Evolutionary conservation across 1,140 invertebrate species (phyloP).

Genomic region (Antheraea pernyi): DNA sequence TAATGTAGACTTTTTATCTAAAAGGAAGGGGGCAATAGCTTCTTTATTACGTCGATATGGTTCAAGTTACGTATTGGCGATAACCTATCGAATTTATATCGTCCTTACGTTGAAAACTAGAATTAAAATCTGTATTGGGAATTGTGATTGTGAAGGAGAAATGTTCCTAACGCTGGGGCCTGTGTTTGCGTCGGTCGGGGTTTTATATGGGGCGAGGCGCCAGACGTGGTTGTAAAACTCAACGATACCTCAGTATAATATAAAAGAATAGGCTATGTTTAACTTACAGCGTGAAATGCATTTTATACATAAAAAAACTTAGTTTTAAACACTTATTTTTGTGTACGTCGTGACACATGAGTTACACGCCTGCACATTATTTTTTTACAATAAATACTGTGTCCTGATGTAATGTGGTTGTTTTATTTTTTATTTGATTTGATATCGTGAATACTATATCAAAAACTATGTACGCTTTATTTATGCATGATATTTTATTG

Average conservation of each 20-base stretch:
- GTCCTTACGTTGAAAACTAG: too few species aligned
- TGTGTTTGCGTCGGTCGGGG: constrained; percentile 30
- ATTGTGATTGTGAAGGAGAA: too few species aligned
- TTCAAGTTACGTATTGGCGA: constrained; percentile 12
- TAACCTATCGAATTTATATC: constrained; percentile 14
- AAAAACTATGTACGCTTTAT: constrained; percentile 3
- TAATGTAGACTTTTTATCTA: constrained; percentile 36
- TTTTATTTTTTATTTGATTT: constrained; percentile 56
- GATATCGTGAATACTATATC: neutral
- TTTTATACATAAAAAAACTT: constrained; percentile 73
- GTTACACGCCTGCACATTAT: constrained; percentile 77
- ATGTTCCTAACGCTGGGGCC: constrained; percentile 30
- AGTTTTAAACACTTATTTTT: constrained; percentile 72
- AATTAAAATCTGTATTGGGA: too few species aligned
- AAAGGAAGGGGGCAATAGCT: constrained; percentile 47
- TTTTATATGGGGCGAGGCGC: constrained; percentile 42
- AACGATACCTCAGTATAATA: constrained; percentile 67
- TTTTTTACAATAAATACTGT: constrained; percentile 79
- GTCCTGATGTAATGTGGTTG: constrained; percentile 60
- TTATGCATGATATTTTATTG: neutral
- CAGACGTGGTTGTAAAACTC: constrained; percentile 68
- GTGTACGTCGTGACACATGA: constrained; percentile 72
- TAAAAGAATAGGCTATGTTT: constrained; percentile 73
- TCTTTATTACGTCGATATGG: constrained; percentile 31
- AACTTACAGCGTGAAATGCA: constrained; percentile 74